Percentiles rank a stretch among this genome's conserved stretches.
These are phyloP conservation scores for Strigamia crassipes DNA, from an alignment of 2,888 invertebrate genomes.

Conservation along the genomic window DNA sequence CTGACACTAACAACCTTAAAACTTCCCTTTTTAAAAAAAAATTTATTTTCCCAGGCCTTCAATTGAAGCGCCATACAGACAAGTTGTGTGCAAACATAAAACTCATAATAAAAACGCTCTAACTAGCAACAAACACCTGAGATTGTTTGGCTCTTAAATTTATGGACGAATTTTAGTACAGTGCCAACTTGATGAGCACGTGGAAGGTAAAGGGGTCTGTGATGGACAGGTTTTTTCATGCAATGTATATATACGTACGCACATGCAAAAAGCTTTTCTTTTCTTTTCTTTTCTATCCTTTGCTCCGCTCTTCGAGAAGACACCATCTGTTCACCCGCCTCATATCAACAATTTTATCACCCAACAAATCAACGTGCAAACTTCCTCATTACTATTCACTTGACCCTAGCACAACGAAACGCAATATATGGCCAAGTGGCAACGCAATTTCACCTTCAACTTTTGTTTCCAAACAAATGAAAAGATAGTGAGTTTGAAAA, in stretches of 20 bases:
- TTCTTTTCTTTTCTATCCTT: neutral
- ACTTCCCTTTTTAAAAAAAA: neutral
- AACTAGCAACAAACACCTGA: neutral
- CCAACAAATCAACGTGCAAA: constrained; percentile 39
- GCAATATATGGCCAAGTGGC: constrained; percentile 7
- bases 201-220: neutral
- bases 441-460: neutral
- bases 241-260: neutral
- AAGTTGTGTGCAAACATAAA: neutral
- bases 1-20: neutral
- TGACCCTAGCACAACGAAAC: neutral
- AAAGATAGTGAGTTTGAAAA: neutral
- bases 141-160: neutral
- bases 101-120: neutral
- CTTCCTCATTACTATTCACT: constrained; percentile 18
- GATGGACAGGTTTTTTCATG: neutral
- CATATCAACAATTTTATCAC: constrained; percentile 43
- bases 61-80: neutral
- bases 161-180: neutral
- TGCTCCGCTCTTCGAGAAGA: neutral
- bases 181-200: neutral
- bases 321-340: neutral
- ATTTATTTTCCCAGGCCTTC: neutral
- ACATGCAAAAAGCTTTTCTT: neutral
- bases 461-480: neutral